These are phyloP conservation scores for Caenorhabditis sp. DNA, from an alignment of 2,888 invertebrate species.

Conservation along the genomic window DNA sequence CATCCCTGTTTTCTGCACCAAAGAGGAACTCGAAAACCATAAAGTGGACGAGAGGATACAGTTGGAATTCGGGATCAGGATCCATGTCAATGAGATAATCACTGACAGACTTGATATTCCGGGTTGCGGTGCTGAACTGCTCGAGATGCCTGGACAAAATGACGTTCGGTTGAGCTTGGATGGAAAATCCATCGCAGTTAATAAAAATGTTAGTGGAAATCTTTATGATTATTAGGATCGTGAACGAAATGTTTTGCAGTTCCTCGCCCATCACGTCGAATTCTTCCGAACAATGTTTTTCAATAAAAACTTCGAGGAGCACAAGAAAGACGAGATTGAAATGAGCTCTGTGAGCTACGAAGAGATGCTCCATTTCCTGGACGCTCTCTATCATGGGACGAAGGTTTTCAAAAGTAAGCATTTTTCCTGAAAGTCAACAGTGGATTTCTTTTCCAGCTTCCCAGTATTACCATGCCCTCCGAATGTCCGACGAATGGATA, in stretches of 20 bases:
- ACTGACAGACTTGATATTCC: neutral
- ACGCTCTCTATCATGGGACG: constrained; percentile 41
- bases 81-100: neutral
- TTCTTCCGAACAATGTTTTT: constrained; percentile 32
- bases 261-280: constrained; percentile 28
- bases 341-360: constrained; percentile 6
- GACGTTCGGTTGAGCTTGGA: constrained; percentile 11
- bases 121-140: neutral
- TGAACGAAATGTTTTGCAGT: constrained; percentile 16
- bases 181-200: constrained; percentile 18
- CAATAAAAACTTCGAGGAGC: constrained; percentile 32
- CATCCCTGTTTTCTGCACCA: constrained; percentile 28
- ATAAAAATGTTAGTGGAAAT: constrained; percentile 18
- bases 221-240: neutral
- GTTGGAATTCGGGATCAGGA: neutral
- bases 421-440: no score
- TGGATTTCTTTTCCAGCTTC: no score
- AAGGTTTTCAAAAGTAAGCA: constrained; percentile 24
- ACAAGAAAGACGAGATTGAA: constrained; percentile 17
- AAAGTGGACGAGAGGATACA: neutral
- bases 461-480: constrained; percentile 23
- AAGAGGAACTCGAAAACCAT: neutral
- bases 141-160: constrained; percentile 21
- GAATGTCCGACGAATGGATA: constrained; percentile 49
- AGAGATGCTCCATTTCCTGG: constrained; percentile 23